These are phyloP conservation scores for Chaunax sp. DNA, from an alignment of 2,797 vertebrate genomes.

Conservation along the genomic window DNA sequence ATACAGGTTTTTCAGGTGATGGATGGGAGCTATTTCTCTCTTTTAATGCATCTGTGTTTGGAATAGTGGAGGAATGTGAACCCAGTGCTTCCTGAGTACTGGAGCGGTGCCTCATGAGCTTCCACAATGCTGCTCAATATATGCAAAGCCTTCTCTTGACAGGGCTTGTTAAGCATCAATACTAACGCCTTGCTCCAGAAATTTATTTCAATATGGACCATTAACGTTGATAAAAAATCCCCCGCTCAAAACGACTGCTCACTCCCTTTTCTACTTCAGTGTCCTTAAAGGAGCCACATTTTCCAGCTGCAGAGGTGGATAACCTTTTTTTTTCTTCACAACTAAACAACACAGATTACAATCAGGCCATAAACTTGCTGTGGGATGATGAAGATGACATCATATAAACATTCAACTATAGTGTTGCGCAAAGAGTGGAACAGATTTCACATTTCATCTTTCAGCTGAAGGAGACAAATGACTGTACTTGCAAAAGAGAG, in stretches of 20 bases:
- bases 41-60: neutral
- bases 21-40: constrained; percentile 2
- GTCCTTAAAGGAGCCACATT: constrained; percentile 42
- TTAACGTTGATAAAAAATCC: constrained; percentile 69
- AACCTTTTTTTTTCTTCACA: constrained; percentile 2
- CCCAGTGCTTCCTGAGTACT: constrained; percentile 27
- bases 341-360: constrained; percentile 5
- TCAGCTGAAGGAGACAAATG: constrained; percentile 13
- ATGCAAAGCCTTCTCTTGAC: constrained; percentile 73
- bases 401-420: constrained; percentile 13
- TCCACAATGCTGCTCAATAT: constrained; percentile 63
- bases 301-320: constrained; percentile 21
- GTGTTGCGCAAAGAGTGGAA: neutral
- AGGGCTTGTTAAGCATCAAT: constrained; percentile 71
- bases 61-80: constrained; percentile 28
- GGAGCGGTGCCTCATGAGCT: constrained; percentile 44
- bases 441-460: constrained; percentile 18
- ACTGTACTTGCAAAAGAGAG: constrained; percentile 7
- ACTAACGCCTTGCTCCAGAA: constrained; percentile 63
- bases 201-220: constrained; percentile 70
- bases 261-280: constrained; percentile 46
- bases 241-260: constrained; percentile 43
- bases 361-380: constrained; percentile 3
- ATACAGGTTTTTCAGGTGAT: constrained; percentile 24
- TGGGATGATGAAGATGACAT: constrained; percentile 6